phyloP scores from a whole-genome alignment of 2,113 vertebrate genomes.

The sheep (Ovis aries) region DNA sequence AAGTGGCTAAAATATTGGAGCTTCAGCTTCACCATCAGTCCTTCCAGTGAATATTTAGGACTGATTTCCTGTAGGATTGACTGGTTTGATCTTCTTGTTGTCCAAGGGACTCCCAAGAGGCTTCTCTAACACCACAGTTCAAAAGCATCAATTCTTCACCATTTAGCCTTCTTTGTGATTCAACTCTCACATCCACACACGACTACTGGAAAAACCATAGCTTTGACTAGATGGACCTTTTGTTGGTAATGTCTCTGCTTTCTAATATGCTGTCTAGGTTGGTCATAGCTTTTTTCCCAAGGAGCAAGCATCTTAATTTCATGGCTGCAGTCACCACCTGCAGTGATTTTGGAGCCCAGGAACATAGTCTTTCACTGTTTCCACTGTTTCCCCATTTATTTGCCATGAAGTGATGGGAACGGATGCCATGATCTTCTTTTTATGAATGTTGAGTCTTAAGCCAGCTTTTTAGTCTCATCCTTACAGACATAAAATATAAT shows the following conservation, averaged over 20 bases:
- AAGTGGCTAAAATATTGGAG: background rate
- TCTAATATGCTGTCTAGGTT: background rate
- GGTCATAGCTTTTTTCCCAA: background rate
- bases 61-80: background rate
- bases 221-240: background rate
- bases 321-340: background rate
- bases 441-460: background rate
- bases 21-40: background rate
- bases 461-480: background rate
- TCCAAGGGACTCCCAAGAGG: background rate
- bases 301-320: background rate
- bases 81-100: background rate
- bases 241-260: background rate
- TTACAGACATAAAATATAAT: background rate
- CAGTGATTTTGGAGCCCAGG: background rate
- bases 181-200: background rate
- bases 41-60: background rate
- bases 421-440: background rate
- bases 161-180: background rate
- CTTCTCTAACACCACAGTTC: background rate
- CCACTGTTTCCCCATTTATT: background rate
- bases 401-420: background rate
- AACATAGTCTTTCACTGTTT: background rate
- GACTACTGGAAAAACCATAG: background rate
- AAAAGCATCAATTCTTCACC: background rate